Evolutionary conservation across 2,797 vertebrate species (phyloP).

Genomic region (Smutsia temminckii): DNA sequence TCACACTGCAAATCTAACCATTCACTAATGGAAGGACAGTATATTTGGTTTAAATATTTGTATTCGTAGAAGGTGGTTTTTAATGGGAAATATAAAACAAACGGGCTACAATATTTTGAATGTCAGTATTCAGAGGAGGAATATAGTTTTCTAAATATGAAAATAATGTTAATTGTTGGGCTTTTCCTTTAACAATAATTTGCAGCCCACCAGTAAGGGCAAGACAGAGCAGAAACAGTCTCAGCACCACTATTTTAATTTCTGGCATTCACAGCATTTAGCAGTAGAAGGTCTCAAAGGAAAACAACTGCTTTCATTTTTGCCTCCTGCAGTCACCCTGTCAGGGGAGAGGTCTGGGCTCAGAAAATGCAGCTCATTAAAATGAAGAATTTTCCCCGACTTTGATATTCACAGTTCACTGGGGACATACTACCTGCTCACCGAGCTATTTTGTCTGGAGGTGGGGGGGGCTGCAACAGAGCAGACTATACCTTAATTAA

Average conservation of each 20-base stretch:
- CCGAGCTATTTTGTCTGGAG: constrained; percentile 70
- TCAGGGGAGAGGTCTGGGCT: constrained; percentile 62
- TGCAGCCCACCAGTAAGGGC: constrained; percentile 65
- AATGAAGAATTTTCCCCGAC: constrained; percentile 74
- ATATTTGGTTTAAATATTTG: neutral
- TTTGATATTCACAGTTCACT: constrained; percentile 75
- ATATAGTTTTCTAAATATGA: constrained; percentile 6
- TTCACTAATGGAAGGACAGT: neutral
- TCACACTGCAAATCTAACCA: neutral
- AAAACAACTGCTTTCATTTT: constrained; percentile 74
- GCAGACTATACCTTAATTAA: constrained; percentile 69
- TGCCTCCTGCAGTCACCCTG: constrained; percentile 76
- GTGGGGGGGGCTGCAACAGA: constrained; percentile 43
- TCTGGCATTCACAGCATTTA: constrained; percentile 72
- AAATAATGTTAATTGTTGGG: neutral
- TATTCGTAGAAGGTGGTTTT: neutral
- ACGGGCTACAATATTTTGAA: neutral
- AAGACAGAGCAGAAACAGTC: constrained; percentile 44
- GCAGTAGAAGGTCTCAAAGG: constrained; percentile 68
- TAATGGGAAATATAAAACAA: neutral
- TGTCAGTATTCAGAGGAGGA: neutral
- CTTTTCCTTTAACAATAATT: constrained; percentile 53
- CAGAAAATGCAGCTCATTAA: constrained; percentile 73
- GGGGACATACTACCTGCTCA: constrained; percentile 65
- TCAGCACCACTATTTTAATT: constrained; percentile 61